phyloP scores from a whole-genome alignment of 2,113 vertebrate genomes.

The Prochilodus magdalenae region DNA sequence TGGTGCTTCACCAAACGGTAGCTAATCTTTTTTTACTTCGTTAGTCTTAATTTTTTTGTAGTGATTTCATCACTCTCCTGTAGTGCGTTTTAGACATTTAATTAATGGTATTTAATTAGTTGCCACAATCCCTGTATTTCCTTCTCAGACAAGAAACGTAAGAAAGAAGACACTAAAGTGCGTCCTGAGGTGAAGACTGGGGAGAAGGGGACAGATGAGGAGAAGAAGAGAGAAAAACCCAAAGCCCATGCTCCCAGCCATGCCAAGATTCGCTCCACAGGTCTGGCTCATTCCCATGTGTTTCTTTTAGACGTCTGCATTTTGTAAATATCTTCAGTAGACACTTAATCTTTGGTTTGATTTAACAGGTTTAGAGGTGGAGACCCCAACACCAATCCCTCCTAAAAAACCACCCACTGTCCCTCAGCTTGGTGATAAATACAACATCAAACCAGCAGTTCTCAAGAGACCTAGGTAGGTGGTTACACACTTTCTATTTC shows the following conservation, averaged over 20 bases:
- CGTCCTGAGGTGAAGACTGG: constrained; percentile 71
- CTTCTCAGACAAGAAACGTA: constrained; percentile 85
- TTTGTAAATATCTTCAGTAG: no score
- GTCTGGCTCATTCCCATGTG: constrained; percentile 63
- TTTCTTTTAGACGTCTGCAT: no score
- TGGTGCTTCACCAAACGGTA: constrained; percentile 74
- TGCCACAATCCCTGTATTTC: neutral
- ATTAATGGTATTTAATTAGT: neutral
- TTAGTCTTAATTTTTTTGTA: neutral
- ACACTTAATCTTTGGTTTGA: neutral
- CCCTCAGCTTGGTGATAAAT: constrained; percentile 85
- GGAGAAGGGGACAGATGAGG: constrained; percentile 80
- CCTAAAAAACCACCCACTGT: constrained; percentile 80
- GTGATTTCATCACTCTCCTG: neutral
- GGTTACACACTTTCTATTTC: neutral
- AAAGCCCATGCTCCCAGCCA: constrained; percentile 94
- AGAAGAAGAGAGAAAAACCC: constrained; percentile 90
- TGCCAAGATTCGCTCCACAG: constrained; percentile 92
- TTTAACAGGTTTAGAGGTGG: constrained; percentile 85
- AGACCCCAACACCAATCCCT: constrained; percentile 80
- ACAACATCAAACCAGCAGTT: constrained; percentile 90
- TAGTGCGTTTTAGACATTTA: neutral
- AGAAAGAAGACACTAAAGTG: constrained; percentile 84
- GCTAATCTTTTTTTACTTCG: neutral
- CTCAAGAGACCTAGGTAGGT: constrained; percentile 89